Conservation (phyloP, 2,888 invertebrate genomes). For the Brachyptera putata region DNA sequence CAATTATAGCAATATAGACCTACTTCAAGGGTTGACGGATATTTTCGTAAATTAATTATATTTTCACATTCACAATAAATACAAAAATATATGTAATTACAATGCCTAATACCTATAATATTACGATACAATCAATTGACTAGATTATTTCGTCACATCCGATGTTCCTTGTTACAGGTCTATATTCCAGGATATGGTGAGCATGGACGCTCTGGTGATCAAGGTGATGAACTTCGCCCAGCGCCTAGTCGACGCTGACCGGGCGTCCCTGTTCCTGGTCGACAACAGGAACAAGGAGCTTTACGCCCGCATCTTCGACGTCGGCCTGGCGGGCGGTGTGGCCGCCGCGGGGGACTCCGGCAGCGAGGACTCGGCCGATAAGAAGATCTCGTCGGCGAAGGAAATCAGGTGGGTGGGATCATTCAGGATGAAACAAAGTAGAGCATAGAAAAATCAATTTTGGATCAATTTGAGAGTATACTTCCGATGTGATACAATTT, state of each 20-base stretch:
- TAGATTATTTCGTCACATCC: no score
- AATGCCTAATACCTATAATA: no score
- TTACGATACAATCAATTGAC: no score
- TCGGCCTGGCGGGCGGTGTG: slow-evolving; percentile 47
- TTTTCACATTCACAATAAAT: no score
- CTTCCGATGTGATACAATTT: no score
- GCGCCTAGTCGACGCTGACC: slow-evolving; percentile 73
- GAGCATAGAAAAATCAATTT: no score
- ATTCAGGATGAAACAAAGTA: not conserved
- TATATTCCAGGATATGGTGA: slow-evolving; percentile 84
- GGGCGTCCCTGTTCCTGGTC: slow-evolving; percentile 77
- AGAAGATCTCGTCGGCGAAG: slow-evolving; percentile 21
- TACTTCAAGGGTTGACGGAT: no score
- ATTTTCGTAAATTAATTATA: no score
- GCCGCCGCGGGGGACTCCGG: slow-evolving; percentile 38
- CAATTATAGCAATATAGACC: no score
- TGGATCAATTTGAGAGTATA: no score
- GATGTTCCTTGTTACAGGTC: no score
- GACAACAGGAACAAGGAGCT: slow-evolving; percentile 69
- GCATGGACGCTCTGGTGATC: slow-evolving; percentile 74
- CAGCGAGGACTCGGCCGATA: slow-evolving; percentile 35
- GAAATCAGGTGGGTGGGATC: slow-evolving; percentile 29
- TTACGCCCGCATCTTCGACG: slow-evolving; percentile 78
- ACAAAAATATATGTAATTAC: no score
- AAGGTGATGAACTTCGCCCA: slow-evolving; percentile 82